Conservation (phyloP, 1,140 invertebrate genomes). For the Neodiprion pinetum region DNA sequence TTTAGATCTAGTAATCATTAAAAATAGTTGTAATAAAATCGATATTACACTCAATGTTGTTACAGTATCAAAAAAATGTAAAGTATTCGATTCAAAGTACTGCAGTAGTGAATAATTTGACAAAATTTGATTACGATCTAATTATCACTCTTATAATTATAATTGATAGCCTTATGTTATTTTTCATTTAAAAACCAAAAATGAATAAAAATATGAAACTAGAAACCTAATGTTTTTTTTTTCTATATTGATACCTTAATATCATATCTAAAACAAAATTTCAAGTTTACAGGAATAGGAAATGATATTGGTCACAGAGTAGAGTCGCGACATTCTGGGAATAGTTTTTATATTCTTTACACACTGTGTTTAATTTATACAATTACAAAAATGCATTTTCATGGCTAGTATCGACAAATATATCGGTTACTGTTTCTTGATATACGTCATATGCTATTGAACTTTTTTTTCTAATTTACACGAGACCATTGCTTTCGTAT, state of each 20-base stretch:
- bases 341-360: slow-evolving; percentile 40
- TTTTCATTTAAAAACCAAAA: neutral
- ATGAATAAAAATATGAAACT: slow-evolving; percentile 1
- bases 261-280: no score
- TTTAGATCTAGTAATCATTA: no score
- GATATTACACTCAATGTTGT: no score
- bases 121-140: neutral
- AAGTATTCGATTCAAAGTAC: neutral
- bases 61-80: no score
- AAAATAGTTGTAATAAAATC: no score
- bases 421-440: slow-evolving; percentile 1
- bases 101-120: neutral
- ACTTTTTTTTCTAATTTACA: neutral
- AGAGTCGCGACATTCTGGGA: slow-evolving; percentile 11
- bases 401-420: slow-evolving; percentile 3
- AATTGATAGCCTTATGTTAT: neutral
- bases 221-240: neutral
- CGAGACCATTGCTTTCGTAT: slow-evolving; percentile 23
- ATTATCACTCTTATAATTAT: neutral
- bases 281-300: no score
- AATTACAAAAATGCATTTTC: slow-evolving; percentile 42
- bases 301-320: no score
- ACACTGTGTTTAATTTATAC: slow-evolving; percentile 40
- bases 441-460: neutral
- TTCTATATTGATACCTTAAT: neutral